Percentiles rank a stretch among this genome's conserved stretches.
phyloP scores from a whole-genome alignment of 2,888 invertebrate species.

The Tinea trinotella region DNA sequence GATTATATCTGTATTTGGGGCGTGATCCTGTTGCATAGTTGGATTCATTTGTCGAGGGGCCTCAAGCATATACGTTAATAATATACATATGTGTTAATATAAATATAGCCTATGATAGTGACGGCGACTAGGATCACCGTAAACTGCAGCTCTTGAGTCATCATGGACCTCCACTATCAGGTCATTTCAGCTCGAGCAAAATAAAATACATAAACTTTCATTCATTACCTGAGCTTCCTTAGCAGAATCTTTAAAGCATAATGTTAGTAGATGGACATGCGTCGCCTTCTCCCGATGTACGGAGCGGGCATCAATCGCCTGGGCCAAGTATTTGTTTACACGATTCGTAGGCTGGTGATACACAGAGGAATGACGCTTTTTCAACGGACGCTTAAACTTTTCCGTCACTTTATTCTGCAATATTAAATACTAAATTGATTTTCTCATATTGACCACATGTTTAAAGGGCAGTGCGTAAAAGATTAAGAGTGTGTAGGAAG shows the following conservation, averaged over 20 bases:
- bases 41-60: too few relatives aligned
- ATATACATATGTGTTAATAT: too few relatives aligned
- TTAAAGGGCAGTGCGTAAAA: not conserved
- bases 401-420: conserved; percentile 88
- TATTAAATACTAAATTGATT: not conserved
- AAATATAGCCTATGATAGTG: too few relatives aligned
- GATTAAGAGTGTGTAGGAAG: not conserved
- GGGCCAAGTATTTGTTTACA: conserved; percentile 92
- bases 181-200: too few relatives aligned
- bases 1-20: too few relatives aligned
- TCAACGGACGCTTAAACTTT: conserved; percentile 89
- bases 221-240: conserved; percentile 88
- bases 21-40: too few relatives aligned
- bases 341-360: conserved; percentile 92
- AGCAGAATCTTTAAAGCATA: conserved; percentile 87
- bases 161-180: too few relatives aligned
- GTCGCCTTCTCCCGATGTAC: conserved; percentile 92
- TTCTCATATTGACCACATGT: not conserved
- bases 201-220: conserved; percentile 23
- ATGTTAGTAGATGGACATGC: conserved; percentile 87
- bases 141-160: too few relatives aligned
- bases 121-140: too few relatives aligned
- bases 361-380: conserved; percentile 88
- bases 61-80: too few relatives aligned
- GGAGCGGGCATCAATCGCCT: conserved; percentile 91